These are phyloP conservation scores for Phoenicopterus ruber DNA, from an alignment of 2,113 vertebrate species.

Conservation along the genomic window DNA sequence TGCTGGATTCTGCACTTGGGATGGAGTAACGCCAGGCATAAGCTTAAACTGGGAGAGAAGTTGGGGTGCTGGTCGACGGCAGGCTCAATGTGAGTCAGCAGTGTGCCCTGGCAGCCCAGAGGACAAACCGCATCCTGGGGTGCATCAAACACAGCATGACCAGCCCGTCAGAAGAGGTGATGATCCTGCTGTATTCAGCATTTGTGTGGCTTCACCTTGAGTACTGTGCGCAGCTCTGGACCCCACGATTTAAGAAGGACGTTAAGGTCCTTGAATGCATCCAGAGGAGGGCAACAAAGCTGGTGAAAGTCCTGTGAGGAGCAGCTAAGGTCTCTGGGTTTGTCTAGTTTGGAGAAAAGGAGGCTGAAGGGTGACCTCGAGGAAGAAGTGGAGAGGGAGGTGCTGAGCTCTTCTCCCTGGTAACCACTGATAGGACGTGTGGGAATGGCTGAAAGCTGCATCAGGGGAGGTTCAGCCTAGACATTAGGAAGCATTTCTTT, in stretches of 20 bases:
- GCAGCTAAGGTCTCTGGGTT: background rate
- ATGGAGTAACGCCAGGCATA: background rate
- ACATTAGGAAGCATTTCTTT: rapidly evolving
- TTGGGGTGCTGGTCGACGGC: background rate
- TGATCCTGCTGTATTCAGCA: background rate
- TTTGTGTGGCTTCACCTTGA: background rate
- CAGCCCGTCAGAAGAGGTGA: background rate
- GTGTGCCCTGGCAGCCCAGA: background rate
- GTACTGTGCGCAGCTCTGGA: background rate
- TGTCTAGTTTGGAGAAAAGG: background rate
- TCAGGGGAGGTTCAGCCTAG: background rate
- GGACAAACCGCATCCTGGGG: background rate
- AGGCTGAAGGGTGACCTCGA: background rate
- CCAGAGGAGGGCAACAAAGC: background rate
- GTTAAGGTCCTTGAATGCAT: background rate
- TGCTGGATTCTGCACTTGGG: background rate
- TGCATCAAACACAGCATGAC: background rate
- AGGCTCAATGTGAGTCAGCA: background rate
- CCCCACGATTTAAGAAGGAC: background rate
- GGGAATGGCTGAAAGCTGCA: background rate
- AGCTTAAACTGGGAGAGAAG: background rate
- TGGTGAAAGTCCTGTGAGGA: background rate
- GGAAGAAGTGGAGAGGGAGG: background rate
- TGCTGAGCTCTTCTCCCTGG: background rate
- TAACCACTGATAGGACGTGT: rapidly evolving